Base-by-base conservation (phyloP, 2,888 invertebrate species). In the Acanthosepion lycidas region DNA sequence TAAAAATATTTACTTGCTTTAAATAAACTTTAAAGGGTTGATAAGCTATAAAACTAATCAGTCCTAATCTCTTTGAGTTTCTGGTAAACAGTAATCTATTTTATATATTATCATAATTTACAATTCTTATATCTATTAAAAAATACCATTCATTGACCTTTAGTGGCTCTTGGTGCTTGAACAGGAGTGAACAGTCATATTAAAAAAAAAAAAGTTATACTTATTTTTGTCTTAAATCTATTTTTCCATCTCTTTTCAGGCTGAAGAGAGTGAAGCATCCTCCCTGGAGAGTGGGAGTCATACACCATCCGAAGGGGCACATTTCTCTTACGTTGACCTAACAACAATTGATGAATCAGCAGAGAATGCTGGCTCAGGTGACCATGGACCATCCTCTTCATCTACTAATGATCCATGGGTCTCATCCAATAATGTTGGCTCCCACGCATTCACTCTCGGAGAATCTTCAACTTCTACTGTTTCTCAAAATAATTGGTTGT, bases 341-440 rank as follows among this genome's bases (percentile, higher is more conserved):
- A 94, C 55, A 28, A 94, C 94, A 42, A 94, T 94, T 28, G 94
- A 94, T 64, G 94, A 94, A 94, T 94, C 64, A 64, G 55, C 55
- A 15, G 94, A 94, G 94, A 55, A 55, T 23, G 42, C 94, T 42
- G 23, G 48, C 26, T 48, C 53, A 23, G 59, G 18, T 28, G 53
- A 93, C 28, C n/a, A 49, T 33, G 49, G 33, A 26, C 93, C 93
- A 53, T 48, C 92, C 48, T 92, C 51, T 51, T 48, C 92, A 26
- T n/a, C 92, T n/a, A 23, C 23, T 6, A 48, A 28, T 28, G 51
- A 49, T 51, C 20, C 49, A n/a, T 49, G 49, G 93, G 28, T 51
- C 28, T 28, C 93, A 26, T 28, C 78, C 15, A 78, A 78, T 78
- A 78, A 78, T 78, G 78, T 78, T 78, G 78, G 78, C n/a, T 78